Conservation (phyloP, 2,888 invertebrate species). For the Chloroclystis v-ata region DNA sequence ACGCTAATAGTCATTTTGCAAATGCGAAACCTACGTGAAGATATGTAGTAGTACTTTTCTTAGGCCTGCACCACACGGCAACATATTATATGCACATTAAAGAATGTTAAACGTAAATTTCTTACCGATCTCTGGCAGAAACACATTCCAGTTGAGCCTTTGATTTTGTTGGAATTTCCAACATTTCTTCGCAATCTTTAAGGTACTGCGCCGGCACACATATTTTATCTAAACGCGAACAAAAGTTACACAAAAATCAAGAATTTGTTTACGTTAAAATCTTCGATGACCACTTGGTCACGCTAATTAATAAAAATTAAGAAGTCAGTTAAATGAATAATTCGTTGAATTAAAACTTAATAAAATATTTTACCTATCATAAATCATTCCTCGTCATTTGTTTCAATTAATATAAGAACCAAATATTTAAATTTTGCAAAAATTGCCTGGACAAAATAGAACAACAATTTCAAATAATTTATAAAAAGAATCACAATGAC, state of each 20-base stretch:
- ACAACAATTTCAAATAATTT: too few species aligned
- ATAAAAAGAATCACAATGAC: too few species aligned
- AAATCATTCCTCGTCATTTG: not conserved
- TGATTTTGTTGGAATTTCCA: constrained; percentile 78
- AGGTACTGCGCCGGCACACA: constrained; percentile 83
- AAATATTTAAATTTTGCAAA: too few species aligned
- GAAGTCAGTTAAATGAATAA: too few species aligned
- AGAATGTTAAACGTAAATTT: not conserved
- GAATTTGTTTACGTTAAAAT: too few species aligned
- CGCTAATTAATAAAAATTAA: too few species aligned
- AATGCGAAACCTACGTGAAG: not conserved
- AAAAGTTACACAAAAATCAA: not conserved
- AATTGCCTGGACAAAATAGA: too few species aligned
- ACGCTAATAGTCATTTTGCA: not conserved
- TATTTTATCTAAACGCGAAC: constrained; percentile 80
- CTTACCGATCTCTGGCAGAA: constrained; percentile 84
- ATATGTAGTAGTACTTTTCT: not conserved
- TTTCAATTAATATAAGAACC: too few species aligned
- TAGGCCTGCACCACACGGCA: too few species aligned
- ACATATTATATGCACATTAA: too few species aligned
- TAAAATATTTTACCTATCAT: too few species aligned
- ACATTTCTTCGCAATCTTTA: constrained; percentile 82
- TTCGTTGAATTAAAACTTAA: not conserved
- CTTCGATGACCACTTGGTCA: too few species aligned
- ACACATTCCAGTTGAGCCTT: constrained; percentile 81